These are phyloP conservation scores for Chauna torquata DNA, from an alignment of 2,113 vertebrate genomes.

Conservation along the genomic window DNA sequence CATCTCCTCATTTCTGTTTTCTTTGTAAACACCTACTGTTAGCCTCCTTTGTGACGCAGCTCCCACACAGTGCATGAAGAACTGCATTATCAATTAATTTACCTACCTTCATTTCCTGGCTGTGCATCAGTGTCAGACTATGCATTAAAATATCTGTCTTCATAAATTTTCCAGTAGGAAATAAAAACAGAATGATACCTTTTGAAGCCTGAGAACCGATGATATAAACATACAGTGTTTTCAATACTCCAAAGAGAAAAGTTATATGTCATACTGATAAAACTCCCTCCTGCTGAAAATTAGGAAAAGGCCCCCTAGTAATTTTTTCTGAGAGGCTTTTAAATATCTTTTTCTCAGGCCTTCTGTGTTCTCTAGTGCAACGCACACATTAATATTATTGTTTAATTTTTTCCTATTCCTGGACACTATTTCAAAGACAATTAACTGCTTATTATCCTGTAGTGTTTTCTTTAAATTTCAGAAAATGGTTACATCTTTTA, in stretches of 20 bases:
- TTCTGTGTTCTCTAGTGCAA: not conserved
- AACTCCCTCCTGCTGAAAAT: not conserved
- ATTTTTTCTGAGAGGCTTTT: not conserved
- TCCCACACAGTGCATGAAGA: not conserved
- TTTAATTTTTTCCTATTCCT: not conserved
- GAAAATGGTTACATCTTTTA: not conserved
- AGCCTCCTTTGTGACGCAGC: not conserved
- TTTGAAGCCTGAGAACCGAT: not conserved
- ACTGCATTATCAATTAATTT: constrained; percentile 20
- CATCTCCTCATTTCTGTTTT: not conserved
- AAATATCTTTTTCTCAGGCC: not conserved
- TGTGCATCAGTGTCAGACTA: not conserved
- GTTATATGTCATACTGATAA: not conserved
- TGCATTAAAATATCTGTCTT: not conserved
- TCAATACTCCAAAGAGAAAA: not conserved
- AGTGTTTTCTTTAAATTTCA: not conserved
- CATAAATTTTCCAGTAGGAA: not conserved
- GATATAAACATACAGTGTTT: not conserved
- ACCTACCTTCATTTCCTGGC: not conserved
- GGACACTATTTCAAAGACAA: not conserved
- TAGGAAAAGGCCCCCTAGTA: not conserved
- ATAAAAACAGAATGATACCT: not conserved
- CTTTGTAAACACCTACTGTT: not conserved
- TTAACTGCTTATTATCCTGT: not conserved
- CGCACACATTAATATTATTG: not conserved